Base-by-base conservation (phyloP, 2,888 invertebrate genomes). In the Notodonta ziczac region DNA sequence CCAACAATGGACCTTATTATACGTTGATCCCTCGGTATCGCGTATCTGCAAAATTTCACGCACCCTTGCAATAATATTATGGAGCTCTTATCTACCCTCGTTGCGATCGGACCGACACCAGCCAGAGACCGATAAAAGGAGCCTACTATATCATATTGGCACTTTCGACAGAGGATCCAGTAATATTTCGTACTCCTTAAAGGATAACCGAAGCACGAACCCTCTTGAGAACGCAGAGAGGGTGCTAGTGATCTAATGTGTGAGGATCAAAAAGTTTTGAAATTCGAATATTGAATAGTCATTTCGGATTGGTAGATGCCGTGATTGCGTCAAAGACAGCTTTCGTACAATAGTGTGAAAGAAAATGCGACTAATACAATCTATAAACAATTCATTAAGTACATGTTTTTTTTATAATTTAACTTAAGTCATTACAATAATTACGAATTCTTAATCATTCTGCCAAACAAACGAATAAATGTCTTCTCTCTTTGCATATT, bases 41-140 rank as follows among this genome's bases (percentile, higher is more conserved):
- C 78, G 79, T 88, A 89, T 90, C 89, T 90, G 87, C 85, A 84
- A 88, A 91, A 89, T 91, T 92, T 90, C 90, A 91, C 90, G 89
- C 91, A 87, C 90, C 91, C 92, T 87, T 88, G 86, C 86, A 89
- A 89, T 88, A 90, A 90, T 88, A 89, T 81, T 84, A 81, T 44
- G 71, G 83, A 77, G 75, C 77, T 81, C 87, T 90, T 92, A 90
- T 90, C 91, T 88, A 88, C 90, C 92, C 90, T 89, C 84, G 76
- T 69, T 64, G 76, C 68, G 75, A 75, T 75, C 75, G 81, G 82
- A 85, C 77, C 83, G 78, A 82, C 81, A 81, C 78, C 78, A 74
- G 69, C 81, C 57, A 69, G 66, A 65, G 81, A 74, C 64, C 85
- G 87, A 90, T 90, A 91, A 90, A 89, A 88, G 87, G 82, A 77